Percentiles rank a stretch among this genome's conserved stretches.
phyloP scores from a whole-genome alignment of 1,140 invertebrate genomes.

The Pseudomyrmex gracilis region DNA sequence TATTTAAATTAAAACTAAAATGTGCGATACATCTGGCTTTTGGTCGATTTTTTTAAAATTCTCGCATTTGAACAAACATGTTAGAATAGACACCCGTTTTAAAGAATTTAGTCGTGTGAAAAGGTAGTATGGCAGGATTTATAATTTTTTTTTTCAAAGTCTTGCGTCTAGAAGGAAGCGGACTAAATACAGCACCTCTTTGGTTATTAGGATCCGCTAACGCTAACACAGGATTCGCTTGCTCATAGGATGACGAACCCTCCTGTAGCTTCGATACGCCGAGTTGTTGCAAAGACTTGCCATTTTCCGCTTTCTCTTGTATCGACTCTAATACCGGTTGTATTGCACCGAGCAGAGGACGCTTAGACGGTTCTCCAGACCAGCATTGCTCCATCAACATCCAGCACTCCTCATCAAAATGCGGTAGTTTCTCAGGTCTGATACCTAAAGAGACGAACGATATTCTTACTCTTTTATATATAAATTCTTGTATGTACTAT shows the following conservation, averaged over 20 bases:
- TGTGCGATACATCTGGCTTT: not conserved
- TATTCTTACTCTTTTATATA: not conserved
- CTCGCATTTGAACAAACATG: slow-evolving; percentile 80
- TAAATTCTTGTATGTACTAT: too few species aligned
- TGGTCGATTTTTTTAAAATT: slow-evolving; percentile 70
- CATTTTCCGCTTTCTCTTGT: slow-evolving; percentile 77
- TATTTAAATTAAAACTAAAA: slow-evolving; percentile 32
- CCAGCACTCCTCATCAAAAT: slow-evolving; percentile 94
- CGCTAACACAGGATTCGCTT: slow-evolving; percentile 75
- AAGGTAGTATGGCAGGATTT: slow-evolving; percentile 68
- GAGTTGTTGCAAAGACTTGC: slow-evolving; percentile 74
- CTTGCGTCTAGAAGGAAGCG: slow-evolving; percentile 70
- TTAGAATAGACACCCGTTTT: slow-evolving; percentile 79
- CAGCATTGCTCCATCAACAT: slow-evolving; percentile 94
- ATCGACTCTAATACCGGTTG: slow-evolving; percentile 89
- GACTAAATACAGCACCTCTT: slow-evolving; percentile 78
- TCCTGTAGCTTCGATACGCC: slow-evolving; percentile 64
- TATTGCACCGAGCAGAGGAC: slow-evolving; percentile 93
- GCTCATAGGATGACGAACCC: slow-evolving; percentile 55
- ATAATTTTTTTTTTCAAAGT: slow-evolving; percentile 58
- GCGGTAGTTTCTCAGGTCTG: slow-evolving; percentile 91
- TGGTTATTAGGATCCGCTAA: slow-evolving; percentile 81
- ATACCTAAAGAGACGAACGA: slow-evolving; percentile 84
- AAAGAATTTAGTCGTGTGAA: slow-evolving; percentile 80
- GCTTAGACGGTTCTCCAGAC: slow-evolving; percentile 90